phyloP scores from a whole-genome alignment of 2,113 vertebrate genomes.

The Helogale parvula region DNA sequence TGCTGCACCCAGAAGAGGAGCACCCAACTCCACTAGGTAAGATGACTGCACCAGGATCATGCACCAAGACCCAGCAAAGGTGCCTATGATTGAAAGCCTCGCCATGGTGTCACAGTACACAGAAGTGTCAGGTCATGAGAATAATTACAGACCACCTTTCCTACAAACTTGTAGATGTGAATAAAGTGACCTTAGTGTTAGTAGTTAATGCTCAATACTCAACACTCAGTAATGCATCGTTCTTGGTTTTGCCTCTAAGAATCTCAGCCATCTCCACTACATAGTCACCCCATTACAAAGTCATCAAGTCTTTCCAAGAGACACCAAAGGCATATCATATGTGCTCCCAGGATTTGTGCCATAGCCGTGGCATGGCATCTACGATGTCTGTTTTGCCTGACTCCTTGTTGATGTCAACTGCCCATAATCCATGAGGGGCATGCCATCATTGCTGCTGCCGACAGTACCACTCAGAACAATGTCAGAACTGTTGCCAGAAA shows the following conservation, averaged over 20 bases:
- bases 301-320: constrained; percentile 13
- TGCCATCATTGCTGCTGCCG: not conserved
- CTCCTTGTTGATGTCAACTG: not conserved
- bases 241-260: not conserved
- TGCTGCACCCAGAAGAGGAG: not conserved
- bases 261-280: not conserved
- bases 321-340: not conserved
- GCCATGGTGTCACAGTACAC: not conserved
- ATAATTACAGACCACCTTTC: not conserved
- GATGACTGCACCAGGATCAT: not conserved
- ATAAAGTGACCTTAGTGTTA: not conserved
- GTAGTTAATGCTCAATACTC: not conserved
- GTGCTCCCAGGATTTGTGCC: not conserved
- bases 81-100: not conserved
- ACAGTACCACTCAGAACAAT: not conserved
- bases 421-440: not conserved
- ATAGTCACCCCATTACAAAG: not conserved
- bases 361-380: not conserved
- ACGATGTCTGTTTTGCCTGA: not conserved
- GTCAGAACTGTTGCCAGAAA: not conserved
- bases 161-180: not conserved
- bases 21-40: not conserved
- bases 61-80: not conserved
- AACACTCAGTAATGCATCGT: not conserved
- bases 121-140: not conserved